Conservation (phyloP, 2,797 vertebrate species). For the Eulemur rubriventer region DNA sequence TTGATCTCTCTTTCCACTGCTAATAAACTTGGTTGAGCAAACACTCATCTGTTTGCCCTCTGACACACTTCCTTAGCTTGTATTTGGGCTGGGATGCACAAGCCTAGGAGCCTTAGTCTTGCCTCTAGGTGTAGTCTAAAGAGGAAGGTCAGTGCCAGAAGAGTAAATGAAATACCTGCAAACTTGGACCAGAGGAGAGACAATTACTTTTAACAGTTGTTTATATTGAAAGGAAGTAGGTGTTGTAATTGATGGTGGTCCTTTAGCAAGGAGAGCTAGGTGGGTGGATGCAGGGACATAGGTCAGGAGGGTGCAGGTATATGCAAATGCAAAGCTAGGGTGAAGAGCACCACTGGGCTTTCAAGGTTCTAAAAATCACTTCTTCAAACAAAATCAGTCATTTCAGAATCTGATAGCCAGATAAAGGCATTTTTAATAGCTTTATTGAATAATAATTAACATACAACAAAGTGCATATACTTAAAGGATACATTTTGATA, state of each 20-base stretch:
- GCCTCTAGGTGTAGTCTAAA: background rate
- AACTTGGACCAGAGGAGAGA: background rate
- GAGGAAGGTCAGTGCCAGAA: background rate
- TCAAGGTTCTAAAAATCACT: background rate
- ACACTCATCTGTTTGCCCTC: background rate
- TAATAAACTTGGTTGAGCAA: conserved; percentile 20
- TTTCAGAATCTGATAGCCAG: background rate
- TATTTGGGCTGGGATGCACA: background rate
- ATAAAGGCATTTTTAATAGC: background rate
- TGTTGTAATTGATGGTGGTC: background rate
- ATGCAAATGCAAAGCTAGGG: background rate
- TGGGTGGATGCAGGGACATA: background rate
- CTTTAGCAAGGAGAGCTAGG: background rate
- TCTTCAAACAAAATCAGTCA: background rate
- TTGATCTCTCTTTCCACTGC: background rate
- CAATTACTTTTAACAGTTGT: background rate
- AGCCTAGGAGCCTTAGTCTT: background rate
- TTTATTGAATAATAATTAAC: background rate
- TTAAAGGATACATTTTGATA: background rate
- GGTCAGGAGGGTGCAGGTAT: background rate
- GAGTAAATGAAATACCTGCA: background rate
- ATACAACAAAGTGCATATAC: background rate
- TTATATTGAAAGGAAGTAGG: background rate
- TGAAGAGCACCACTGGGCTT: background rate
- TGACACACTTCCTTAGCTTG: background rate